Evolutionary conservation across 2,888 invertebrate species (phyloP).

Genomic region (Apeira syringaria): DNA sequence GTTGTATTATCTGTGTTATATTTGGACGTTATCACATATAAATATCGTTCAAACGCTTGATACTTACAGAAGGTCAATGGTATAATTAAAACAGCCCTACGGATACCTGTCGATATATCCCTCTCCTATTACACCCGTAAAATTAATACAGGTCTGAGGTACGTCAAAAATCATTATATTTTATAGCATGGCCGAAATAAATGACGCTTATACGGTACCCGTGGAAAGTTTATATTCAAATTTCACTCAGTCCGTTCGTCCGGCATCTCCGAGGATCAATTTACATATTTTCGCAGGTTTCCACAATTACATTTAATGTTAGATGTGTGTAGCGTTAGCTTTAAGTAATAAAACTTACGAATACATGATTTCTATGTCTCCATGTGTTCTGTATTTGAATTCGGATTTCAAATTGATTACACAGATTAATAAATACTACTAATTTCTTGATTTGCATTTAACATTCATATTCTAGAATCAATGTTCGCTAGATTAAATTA

Average conservation of each 20-base stretch:
- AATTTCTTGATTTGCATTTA: too few relatives aligned
- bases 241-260: slow-evolving; percentile 75
- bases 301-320: slow-evolving; percentile 69
- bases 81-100: slow-evolving; percentile 34
- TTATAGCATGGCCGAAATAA: slow-evolving; percentile 78
- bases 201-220: slow-evolving; percentile 75
- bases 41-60: slow-evolving; percentile 15
- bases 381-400: slow-evolving; percentile 7
- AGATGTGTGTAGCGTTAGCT: slow-evolving; percentile 47
- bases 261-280: slow-evolving; percentile 81
- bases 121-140: slow-evolving; percentile 53
- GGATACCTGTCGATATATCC: slow-evolving; percentile 65
- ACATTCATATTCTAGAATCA: too few relatives aligned
- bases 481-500: too few relatives aligned
- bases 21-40: slow-evolving; percentile 9
- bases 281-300: slow-evolving; percentile 83
- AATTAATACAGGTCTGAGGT: slow-evolving; percentile 73
- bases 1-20: too few relatives aligned
- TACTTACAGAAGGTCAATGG: slow-evolving; percentile 42
- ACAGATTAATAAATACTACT: too few relatives aligned
- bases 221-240: slow-evolving; percentile 80
- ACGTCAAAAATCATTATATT: slow-evolving; percentile 83
- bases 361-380: slow-evolving; percentile 11
- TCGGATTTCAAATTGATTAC: slow-evolving; percentile 1
- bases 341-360: slow-evolving; percentile 10